Evolutionary conservation across 2,113 vertebrate species (phyloP), one percentile per base, ranked within the genome.

Genomic region (Nycticorax nycticorax): DNA sequence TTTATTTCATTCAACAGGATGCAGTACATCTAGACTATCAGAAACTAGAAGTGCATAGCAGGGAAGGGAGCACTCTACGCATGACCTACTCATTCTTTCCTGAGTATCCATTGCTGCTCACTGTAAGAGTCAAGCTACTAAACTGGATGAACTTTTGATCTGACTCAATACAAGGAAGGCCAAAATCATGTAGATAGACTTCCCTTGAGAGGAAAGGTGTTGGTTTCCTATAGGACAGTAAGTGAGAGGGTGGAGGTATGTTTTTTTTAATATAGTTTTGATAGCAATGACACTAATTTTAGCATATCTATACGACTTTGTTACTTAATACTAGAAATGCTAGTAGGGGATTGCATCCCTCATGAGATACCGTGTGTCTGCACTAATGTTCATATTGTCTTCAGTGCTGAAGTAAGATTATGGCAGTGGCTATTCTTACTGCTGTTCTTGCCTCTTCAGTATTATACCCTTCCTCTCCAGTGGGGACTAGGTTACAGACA

Each of bases 211-310:
- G 82, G 92, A 92, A 95, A 88, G 82, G 92, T 94, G 94, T 92
- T 96, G 95, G 82, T 68, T 96, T 96, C 92, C 92, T 90, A 92
- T 4, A 85, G 39, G 56, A 92, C 57, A 95, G 83, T 75, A 83
- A 85, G 48, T 17, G n/a, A 90, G 63, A 95, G 88, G 78, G 71
- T 83, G 88, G 81, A 82, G 60, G 9, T 30, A 17, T 72, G 62
- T 2, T 56, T 89, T 89, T 57, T 88, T 53, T 30, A 37, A 17
- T 55, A 14, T 14, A 56, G 23, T 56, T 95, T 76, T 92, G 35
- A 82, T 75, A 92, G 57, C 28, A 53, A 37, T 15, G 39, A 6
- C 35, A 73, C 67, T 85, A 80, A 75, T 93, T 89, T 96, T 89
- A 75, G 15, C 13, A 27, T 82, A 64, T 92, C 57, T 73, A 35